Evolutionary conservation across 2,888 invertebrate genomes (phyloP).

Genomic region (Zhuqinia jingwanae): DNA sequence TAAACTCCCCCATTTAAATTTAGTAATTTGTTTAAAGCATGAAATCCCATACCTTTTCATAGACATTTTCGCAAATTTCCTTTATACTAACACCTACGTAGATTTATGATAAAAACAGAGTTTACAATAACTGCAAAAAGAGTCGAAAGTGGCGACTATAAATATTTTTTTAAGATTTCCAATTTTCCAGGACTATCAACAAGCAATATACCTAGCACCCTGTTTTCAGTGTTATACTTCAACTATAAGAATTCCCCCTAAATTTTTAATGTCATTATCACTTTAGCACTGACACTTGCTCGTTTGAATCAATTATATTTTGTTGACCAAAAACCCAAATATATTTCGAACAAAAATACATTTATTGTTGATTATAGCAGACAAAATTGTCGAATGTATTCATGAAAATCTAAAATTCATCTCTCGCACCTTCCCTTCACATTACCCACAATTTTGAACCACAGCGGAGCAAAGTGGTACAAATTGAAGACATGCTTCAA

Average conservation of each 20-base stretch:
- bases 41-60: constrained; percentile 35
- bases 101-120: not conserved
- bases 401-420: constrained; percentile 9
- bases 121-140: not conserved
- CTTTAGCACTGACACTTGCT: too few species aligned
- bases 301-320: too few species aligned
- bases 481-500: not conserved
- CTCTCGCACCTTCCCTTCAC: constrained; percentile 58
- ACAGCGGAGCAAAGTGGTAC: not conserved
- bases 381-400: not conserved
- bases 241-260: not conserved
- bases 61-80: constrained; percentile 15
- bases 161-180: too few species aligned
- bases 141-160: too few species aligned
- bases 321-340: too few species aligned
- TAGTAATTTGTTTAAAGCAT: too few species aligned
- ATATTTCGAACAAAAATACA: too few species aligned
- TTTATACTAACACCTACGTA: not conserved
- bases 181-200: too few species aligned
- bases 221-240: not conserved
- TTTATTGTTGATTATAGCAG: not conserved
- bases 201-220: too few species aligned
- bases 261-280: not conserved
- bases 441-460: constrained; percentile 41
- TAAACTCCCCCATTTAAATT: too few species aligned